Percentiles rank a stretch among this genome's conserved stretches.
Evolutionary conservation across 2,113 vertebrate species (phyloP).

Genomic region (Malurus alboscapulatus): DNA sequence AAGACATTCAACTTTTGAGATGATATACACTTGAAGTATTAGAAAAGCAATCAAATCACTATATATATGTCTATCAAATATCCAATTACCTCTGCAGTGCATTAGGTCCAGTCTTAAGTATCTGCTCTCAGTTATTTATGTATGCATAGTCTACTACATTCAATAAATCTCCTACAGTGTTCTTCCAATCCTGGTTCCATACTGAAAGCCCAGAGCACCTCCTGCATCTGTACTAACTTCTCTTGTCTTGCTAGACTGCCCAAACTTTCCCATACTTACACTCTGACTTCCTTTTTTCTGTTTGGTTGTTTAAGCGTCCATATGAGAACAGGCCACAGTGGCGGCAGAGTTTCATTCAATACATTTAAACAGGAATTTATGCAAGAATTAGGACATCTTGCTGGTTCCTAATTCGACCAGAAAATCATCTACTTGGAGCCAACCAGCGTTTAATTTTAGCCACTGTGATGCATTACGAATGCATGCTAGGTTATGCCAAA

Average conservation of each 20-base stretch:
- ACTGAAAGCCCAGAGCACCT: neutral
- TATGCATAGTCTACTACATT: neutral
- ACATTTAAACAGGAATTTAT: neutral
- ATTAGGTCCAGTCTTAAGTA: neutral
- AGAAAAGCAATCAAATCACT: neutral
- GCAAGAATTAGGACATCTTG: neutral
- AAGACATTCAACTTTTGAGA: neutral
- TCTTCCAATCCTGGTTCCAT: neutral
- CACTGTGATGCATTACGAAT: fast-evolving
- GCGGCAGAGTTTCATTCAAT: neutral
- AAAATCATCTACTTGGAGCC: neutral
- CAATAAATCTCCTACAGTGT: fast-evolving
- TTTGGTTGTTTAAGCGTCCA: neutral
- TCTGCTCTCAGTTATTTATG: neutral
- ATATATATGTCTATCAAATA: fast-evolving
- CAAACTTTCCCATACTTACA: neutral
- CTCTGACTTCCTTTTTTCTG: neutral
- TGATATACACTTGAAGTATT: neutral
- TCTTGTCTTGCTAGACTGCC: neutral
- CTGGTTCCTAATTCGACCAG: neutral
- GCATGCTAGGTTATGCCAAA: neutral
- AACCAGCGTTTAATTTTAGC: neutral
- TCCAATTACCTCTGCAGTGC: neutral
- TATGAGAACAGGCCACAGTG: neutral
- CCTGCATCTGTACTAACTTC: neutral